Percentiles rank a stretch among this genome's conserved stretches.
Evolutionary conservation across 1,140 invertebrate genomes (phyloP).

Genomic region (Trichoplusia ni): DNA sequence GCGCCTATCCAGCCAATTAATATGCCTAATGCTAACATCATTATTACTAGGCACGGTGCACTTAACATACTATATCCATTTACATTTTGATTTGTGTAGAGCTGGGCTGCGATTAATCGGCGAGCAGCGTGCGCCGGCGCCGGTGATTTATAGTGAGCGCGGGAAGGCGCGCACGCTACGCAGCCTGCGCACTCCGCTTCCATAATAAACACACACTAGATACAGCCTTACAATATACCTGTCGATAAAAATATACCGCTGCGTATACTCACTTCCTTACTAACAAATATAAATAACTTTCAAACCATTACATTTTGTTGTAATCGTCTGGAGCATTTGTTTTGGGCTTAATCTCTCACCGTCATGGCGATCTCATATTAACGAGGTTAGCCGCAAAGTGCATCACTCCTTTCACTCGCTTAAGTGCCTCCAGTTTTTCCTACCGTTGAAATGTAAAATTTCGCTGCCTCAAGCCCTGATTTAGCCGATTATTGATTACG

Average conservation of each 20-base stretch:
- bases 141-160: conserved; percentile 61
- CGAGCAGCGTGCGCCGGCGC: conserved; percentile 69
- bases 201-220: conserved; percentile 25
- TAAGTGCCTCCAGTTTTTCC: too few relatives aligned
- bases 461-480: too few relatives aligned
- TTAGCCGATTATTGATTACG: too few relatives aligned
- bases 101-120: conserved; percentile 75
- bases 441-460: too few relatives aligned
- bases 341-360: too few relatives aligned
- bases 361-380: too few relatives aligned
- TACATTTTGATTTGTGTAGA: conserved; percentile 80
- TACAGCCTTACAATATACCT: not conserved
- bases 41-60: conserved; percentile 76
- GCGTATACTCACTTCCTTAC: too few relatives aligned
- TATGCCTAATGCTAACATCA: conserved; percentile 81
- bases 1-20: conserved; percentile 77
- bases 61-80: conserved; percentile 81
- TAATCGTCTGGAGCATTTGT: too few relatives aligned
- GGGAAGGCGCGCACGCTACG: conserved; percentile 33
- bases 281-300: too few relatives aligned
- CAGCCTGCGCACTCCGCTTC: conserved; percentile 12
- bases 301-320: too few relatives aligned
- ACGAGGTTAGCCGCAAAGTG: too few relatives aligned
- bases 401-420: too few relatives aligned
- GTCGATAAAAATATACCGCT: not conserved